These are phyloP conservation scores for Dreissena polymorpha DNA, from an alignment of 1,140 invertebrate genomes.

Conservation along the genomic window DNA sequence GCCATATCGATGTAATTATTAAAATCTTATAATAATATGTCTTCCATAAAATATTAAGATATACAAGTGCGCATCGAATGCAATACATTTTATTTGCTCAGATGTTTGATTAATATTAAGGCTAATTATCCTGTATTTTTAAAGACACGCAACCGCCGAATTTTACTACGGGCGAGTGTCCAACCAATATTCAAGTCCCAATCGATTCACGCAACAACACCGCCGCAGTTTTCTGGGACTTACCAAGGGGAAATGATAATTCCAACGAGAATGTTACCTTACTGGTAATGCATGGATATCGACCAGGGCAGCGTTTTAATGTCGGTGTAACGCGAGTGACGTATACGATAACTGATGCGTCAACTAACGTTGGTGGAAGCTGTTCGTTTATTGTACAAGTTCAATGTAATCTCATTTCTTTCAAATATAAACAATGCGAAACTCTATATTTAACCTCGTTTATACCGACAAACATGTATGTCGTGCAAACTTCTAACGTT, in stretches of 20 bases:
- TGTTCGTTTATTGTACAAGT: slow-evolving; percentile 30
- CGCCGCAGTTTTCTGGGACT: slow-evolving; percentile 8
- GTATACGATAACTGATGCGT: slow-evolving; percentile 21
- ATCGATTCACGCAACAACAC: slow-evolving; percentile 37
- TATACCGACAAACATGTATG: too few relatives aligned
- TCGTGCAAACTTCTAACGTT: too few relatives aligned
- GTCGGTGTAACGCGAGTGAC: slow-evolving; percentile 4
- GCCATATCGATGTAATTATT: background rate
- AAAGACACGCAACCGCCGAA: slow-evolving; percentile 12
- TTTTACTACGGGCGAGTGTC: slow-evolving; percentile 1
- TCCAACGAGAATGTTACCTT: slow-evolving; percentile 13
- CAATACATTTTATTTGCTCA: too few relatives aligned
- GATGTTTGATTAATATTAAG: too few relatives aligned
- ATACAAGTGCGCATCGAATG: too few relatives aligned
- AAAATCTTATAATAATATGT: too few relatives aligned
- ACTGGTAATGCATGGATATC: slow-evolving; percentile 6
- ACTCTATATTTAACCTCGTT: background rate
- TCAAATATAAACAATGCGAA: background rate
- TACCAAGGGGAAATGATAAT: slow-evolving; percentile 27
- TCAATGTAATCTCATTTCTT: background rate
- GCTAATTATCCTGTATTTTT: background rate
- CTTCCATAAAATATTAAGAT: too few relatives aligned
- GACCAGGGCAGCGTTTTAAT: slow-evolving; percentile 18
- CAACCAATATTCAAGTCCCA: slow-evolving; percentile 23
- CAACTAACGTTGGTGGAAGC: slow-evolving; percentile 8